These are phyloP conservation scores for Melitaea athalia DNA, from an alignment of 2,888 invertebrate genomes.

Conservation along the genomic window DNA sequence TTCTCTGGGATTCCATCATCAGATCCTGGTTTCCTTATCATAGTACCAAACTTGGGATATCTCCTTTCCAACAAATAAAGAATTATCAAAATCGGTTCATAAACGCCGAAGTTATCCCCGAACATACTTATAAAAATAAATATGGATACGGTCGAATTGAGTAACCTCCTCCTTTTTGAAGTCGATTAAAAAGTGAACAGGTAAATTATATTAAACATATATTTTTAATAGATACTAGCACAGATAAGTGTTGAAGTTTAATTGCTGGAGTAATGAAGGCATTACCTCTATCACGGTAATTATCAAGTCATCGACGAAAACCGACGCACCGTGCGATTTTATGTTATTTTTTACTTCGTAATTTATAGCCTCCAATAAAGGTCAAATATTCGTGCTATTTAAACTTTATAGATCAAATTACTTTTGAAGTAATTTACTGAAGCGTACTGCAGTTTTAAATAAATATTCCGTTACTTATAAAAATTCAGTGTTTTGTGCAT, in stretches of 20 bases:
- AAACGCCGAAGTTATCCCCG: too few species aligned
- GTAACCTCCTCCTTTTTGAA: too few species aligned
- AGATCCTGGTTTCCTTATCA: too few species aligned
- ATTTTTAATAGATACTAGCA: background rate
- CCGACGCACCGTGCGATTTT: constrained; percentile 9
- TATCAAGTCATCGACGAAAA: constrained; percentile 17
- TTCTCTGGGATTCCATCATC: too few species aligned
- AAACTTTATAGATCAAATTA: background rate
- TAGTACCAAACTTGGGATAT: too few species aligned
- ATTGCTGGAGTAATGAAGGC: constrained; percentile 10
- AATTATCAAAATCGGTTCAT: too few species aligned
- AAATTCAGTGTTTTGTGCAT: background rate
- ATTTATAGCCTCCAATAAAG: constrained; percentile 13
- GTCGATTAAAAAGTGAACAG: background rate
- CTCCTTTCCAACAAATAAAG: too few species aligned
- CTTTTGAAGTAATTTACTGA: constrained; percentile 10
- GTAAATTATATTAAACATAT: constrained; percentile 4
- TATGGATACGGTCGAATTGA: too few species aligned
- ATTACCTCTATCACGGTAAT: constrained; percentile 10
- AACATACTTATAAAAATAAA: too few species aligned
- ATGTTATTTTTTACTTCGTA: constrained; percentile 1
- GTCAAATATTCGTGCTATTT: constrained; percentile 21
- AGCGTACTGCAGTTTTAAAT: background rate
- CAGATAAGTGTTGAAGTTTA: background rate
- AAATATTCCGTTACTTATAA: background rate